Conservation (phyloP, 2,888 invertebrate species). For the Odontomyia ornata region DNA sequence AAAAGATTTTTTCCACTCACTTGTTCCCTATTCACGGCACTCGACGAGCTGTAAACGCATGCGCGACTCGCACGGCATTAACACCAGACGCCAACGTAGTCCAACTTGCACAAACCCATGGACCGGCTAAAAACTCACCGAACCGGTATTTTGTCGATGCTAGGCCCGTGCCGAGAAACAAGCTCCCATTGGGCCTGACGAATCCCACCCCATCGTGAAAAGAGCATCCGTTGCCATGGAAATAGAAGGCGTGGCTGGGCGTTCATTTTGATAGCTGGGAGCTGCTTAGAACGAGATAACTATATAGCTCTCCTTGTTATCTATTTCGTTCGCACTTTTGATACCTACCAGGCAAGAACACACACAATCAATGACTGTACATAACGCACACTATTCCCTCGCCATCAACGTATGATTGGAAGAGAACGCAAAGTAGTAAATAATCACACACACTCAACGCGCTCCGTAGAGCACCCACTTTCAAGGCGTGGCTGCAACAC, state of each 20-base stretch:
- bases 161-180: not conserved
- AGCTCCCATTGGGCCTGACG: conserved; percentile 14
- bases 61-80: conserved; percentile 48
- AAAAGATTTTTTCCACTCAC: conserved; percentile 35
- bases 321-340: not conserved
- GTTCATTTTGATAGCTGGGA: not conserved
- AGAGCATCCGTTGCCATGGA: conserved; percentile 21
- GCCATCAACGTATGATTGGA: not conserved
- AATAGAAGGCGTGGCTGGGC: conserved; percentile 22
- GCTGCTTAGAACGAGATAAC: not conserved
- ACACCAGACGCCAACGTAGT: conserved; percentile 8
- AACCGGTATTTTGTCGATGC: conserved; percentile 28
- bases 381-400: not conserved
- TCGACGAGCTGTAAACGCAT: conserved; percentile 47
- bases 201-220: not conserved
- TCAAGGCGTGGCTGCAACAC: not conserved
- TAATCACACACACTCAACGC: too few relatives aligned
- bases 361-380: not conserved
- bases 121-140: conserved; percentile 30
- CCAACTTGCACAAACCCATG: conserved; percentile 33
- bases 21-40: conserved; percentile 27
- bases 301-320: not conserved
- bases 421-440: not conserved
- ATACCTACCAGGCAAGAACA: not conserved
- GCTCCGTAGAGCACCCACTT: not conserved